Evolutionary conservation across 2,113 vertebrate genomes (phyloP).

Genomic region (Myotis lucifugus): DNA sequence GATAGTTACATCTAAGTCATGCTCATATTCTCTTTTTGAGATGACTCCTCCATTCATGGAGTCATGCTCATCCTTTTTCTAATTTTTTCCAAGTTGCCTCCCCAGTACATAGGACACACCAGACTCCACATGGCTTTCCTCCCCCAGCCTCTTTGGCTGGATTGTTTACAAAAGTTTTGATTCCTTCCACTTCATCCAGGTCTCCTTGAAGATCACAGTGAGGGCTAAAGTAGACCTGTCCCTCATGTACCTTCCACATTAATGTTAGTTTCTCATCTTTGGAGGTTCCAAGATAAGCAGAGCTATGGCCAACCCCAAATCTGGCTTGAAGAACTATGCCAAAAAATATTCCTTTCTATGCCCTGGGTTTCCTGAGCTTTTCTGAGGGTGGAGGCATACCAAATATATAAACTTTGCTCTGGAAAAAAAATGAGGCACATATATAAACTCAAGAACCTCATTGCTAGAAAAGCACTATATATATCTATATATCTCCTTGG

Average conservation of each 20-base stretch:
- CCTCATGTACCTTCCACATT: background rate
- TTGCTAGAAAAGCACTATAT: background rate
- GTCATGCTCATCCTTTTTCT: background rate
- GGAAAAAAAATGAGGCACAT: background rate
- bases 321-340: background rate
- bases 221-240: background rate
- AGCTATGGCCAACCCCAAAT: background rate
- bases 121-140: background rate
- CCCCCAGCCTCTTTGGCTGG: background rate
- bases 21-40: background rate
- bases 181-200: background rate
- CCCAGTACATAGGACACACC: background rate
- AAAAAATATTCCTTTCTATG: background rate
- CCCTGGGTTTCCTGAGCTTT: background rate
- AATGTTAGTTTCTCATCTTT: background rate
- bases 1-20: background rate
- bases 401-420: slow-evolving; percentile 12
- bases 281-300: background rate
- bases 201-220: background rate
- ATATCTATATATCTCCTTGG: background rate
- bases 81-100: background rate
- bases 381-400: background rate
- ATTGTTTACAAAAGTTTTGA: background rate
- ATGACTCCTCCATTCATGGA: background rate
- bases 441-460: background rate